Percentiles rank a stretch among this genome's conserved stretches.
phyloP scores from a whole-genome alignment of 2,797 vertebrate genomes.

The Apogon hyalosoma region DNA sequence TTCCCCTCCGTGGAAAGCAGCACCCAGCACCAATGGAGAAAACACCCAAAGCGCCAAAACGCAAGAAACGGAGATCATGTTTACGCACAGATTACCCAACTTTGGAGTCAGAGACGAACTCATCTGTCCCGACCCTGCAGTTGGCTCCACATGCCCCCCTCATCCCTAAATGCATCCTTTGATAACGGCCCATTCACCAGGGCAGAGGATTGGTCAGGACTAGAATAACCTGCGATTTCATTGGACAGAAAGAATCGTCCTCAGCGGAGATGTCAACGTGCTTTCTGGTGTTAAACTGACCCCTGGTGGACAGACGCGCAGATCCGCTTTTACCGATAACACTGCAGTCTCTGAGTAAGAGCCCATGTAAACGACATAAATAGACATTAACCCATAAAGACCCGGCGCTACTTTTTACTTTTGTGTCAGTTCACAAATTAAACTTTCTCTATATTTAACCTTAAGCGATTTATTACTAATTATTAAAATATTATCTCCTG shows the following conservation, averaged over 20 bases:
- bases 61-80: conserved; percentile 65
- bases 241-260: conserved; percentile 63
- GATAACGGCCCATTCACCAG: conserved; percentile 60
- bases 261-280: neutral
- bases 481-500: too few relatives aligned
- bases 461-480: too few relatives aligned
- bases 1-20: conserved; percentile 24
- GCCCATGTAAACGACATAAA: too few relatives aligned
- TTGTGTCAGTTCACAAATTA: too few relatives aligned
- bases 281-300: conserved; percentile 14
- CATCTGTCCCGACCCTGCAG: conserved; percentile 28
- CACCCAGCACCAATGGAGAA: conserved; percentile 44
- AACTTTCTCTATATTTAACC: too few relatives aligned
- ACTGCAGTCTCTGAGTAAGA: too few relatives aligned
- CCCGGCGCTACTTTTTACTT: too few relatives aligned
- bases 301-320: conserved; percentile 49
- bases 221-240: conserved; percentile 57
- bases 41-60: conserved; percentile 60
- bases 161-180: conserved; percentile 58
- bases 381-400: too few relatives aligned
- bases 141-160: conserved; percentile 48
- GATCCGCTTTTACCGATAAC: neutral
- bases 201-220: conserved; percentile 60
- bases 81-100: conserved; percentile 34
- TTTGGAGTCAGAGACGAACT: conserved; percentile 32